These are phyloP conservation scores for Melanotaenia duboulayi DNA, from an alignment of 2,113 vertebrate genomes.

Conservation along the genomic window DNA sequence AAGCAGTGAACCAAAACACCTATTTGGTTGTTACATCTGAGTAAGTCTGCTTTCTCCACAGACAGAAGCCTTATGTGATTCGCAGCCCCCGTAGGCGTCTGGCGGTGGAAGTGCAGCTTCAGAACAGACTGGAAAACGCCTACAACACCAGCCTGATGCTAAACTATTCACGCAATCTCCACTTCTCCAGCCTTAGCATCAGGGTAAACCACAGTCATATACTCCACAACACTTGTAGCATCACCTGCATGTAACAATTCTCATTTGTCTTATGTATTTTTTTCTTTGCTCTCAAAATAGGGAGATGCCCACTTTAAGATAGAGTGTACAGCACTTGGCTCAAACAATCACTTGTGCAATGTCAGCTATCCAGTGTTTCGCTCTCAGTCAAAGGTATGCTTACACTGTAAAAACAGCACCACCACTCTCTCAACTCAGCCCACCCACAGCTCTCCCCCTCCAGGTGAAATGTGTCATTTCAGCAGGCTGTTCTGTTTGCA, in stretches of 20 bases:
- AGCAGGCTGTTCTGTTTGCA: constrained; percentile 53
- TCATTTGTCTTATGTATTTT: background rate
- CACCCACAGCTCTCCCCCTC: constrained; percentile 27
- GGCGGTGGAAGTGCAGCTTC: constrained; percentile 84
- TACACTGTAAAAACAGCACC: background rate
- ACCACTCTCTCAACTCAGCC: constrained; percentile 9
- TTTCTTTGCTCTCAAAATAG: constrained; percentile 66
- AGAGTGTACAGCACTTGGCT: constrained; percentile 83
- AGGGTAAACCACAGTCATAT: constrained; percentile 76
- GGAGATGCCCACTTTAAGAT: constrained; percentile 86
- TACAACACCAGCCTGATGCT: constrained; percentile 91
- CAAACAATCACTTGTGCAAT: constrained; percentile 86
- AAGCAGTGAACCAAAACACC: background rate
- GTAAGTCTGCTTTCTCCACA: constrained; percentile 59
- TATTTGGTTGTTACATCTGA: background rate
- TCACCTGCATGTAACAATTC: background rate
- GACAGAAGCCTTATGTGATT: constrained; percentile 88
- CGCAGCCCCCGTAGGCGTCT: constrained; percentile 85
- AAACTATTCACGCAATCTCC: constrained; percentile 90
- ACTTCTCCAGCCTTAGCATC: constrained; percentile 89
- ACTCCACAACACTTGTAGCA: background rate
- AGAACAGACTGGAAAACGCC: constrained; percentile 92
- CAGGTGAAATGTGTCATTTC: constrained; percentile 31
- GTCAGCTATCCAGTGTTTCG: constrained; percentile 91
- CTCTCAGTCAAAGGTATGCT: constrained; percentile 86